Percentiles rank a stretch among this genome's conserved stretches.
Evolutionary conservation across 2,113 vertebrate species (phyloP).

Genomic region (Amazona guildingii): DNA sequence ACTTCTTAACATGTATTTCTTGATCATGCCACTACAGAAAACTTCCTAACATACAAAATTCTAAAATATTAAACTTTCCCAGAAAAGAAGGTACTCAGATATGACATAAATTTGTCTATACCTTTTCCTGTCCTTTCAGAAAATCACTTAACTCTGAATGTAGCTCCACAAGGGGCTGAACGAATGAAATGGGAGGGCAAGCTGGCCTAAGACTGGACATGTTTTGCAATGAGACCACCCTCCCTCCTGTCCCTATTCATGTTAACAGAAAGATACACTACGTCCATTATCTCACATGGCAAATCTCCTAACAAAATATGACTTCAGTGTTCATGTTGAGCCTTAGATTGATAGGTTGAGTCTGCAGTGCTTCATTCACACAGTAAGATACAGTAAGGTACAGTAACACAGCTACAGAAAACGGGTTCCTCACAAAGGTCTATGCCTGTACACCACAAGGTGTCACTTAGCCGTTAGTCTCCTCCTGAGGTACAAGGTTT

Average conservation of each 20-base stretch:
- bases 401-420: background rate
- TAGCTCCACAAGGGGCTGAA: background rate
- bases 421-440: background rate
- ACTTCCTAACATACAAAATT: background rate
- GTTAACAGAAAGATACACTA: background rate
- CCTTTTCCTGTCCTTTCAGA: background rate
- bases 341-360: background rate
- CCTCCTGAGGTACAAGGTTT: background rate
- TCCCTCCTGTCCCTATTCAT: accelerated
- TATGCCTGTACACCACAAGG: background rate
- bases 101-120: background rate
- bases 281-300: background rate
- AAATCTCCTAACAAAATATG: background rate
- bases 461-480: background rate
- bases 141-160: background rate
- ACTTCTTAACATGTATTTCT: background rate
- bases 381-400: background rate
- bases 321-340: background rate
- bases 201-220: background rate
- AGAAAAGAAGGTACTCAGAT: background rate
- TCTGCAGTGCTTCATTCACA: background rate
- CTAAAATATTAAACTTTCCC: background rate
- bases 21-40: background rate
- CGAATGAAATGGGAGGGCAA: background rate
- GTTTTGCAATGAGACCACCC: background rate